phyloP scores from a whole-genome alignment of 2,113 vertebrate species.

The Ivindomyrus marchei region DNA sequence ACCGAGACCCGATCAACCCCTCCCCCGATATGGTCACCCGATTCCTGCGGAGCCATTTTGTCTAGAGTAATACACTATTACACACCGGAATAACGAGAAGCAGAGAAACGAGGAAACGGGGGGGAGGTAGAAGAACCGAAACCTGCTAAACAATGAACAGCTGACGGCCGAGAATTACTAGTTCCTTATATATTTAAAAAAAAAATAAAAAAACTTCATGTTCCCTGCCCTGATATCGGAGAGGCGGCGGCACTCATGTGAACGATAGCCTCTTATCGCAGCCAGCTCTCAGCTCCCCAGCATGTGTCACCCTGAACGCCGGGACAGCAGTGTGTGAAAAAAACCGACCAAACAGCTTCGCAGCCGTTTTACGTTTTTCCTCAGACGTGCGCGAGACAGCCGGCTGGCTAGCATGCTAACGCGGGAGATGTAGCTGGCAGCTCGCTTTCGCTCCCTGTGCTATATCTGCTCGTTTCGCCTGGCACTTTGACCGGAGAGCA shows the following conservation, averaged over 20 bases:
- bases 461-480: conserved; percentile 26
- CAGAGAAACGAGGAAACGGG: background rate
- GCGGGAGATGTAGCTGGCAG: background rate
- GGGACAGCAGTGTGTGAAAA: background rate
- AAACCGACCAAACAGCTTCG: background rate
- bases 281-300: background rate
- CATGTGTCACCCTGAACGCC: background rate
- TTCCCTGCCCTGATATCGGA: conserved; percentile 23
- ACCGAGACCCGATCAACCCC: background rate
- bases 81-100: conserved; percentile 31
- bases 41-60: conserved; percentile 72
- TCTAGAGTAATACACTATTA: conserved; percentile 43
- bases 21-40: conserved; percentile 58
- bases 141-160: conserved; percentile 2
- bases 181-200: background rate
- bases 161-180: background rate
- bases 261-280: background rate
- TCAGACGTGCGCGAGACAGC: background rate
- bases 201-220: background rate
- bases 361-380: background rate
- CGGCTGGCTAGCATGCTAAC: conserved; percentile 17
- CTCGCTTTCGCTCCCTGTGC: background rate
- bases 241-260: background rate
- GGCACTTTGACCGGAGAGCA: background rate
- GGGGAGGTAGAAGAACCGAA: background rate